These are phyloP conservation scores for Therioaphis trifolii DNA, from an alignment of 2,888 invertebrate genomes.

Conservation along the genomic window DNA sequence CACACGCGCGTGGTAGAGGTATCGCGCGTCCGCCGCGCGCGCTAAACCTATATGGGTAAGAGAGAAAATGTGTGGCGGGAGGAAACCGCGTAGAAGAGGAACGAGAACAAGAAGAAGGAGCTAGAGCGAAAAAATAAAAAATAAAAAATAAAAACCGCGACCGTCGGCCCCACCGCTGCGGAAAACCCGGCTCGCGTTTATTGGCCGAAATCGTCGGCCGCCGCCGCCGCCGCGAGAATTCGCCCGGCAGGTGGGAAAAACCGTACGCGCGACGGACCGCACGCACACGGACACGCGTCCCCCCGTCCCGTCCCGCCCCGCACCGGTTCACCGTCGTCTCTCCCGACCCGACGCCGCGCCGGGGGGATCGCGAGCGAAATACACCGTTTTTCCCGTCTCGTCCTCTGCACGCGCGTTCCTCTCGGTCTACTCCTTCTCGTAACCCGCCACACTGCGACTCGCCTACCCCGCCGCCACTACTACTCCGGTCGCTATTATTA, in stretches of 20 bases:
- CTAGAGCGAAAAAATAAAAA: too few relatives aligned
- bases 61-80: too few relatives aligned
- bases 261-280: too few relatives aligned
- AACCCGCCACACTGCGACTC: background rate
- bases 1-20: too few relatives aligned
- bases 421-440: background rate
- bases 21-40: too few relatives aligned
- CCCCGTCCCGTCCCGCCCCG: too few relatives aligned
- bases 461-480: background rate
- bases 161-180: constrained; percentile 9
- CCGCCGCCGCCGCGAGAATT: constrained; percentile 3
- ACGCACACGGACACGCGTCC: background rate
- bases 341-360: background rate
- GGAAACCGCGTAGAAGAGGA: too few relatives aligned
- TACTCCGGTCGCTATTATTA: background rate
- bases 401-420: too few relatives aligned
- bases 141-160: background rate
- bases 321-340: too few relatives aligned
- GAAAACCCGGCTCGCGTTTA: constrained; percentile 47
- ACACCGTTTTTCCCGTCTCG: constrained; percentile 25
- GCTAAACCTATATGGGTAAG: background rate
- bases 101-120: background rate
- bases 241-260: constrained; percentile 52
- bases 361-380: background rate
- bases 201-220: constrained; percentile 61